Evolutionary conservation across 2,113 vertebrate species (phyloP).

Genomic region (Cyanoderma ruficeps): DNA sequence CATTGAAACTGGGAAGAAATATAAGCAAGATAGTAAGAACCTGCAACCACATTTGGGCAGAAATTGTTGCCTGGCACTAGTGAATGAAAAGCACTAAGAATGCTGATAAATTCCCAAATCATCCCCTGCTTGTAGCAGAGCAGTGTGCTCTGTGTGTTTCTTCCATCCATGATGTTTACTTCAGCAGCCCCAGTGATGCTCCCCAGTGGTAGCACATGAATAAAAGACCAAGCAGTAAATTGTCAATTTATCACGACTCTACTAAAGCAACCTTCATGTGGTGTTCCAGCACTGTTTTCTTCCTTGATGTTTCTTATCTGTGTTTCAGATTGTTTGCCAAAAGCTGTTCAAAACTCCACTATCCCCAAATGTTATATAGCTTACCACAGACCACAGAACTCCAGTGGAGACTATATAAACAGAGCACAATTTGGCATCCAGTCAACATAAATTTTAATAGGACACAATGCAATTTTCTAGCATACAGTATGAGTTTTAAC

Average conservation of each 20-base stretch:
- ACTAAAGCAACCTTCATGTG: conserved; percentile 11
- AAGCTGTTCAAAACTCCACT: conserved; percentile 31
- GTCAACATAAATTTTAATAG: not conserved
- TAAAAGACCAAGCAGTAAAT: conserved; percentile 52
- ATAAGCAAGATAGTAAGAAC: not conserved
- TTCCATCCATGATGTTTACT: not conserved
- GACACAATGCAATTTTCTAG: not conserved
- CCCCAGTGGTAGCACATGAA: not conserved
- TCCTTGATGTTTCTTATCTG: conserved; percentile 3
- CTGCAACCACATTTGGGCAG: not conserved
- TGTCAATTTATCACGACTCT: conserved; percentile 33
- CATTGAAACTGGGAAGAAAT: not conserved
- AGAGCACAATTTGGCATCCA: not conserved
- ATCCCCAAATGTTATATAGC: not conserved
- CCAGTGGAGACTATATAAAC: not conserved
- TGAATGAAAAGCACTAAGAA: not conserved
- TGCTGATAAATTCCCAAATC: not conserved
- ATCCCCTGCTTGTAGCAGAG: not conserved
- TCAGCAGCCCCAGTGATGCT: not conserved
- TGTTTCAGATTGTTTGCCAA: conserved; percentile 13
- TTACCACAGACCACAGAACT: not conserved
- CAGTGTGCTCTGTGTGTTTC: not conserved
- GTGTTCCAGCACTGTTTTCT: not conserved
- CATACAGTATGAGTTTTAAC: not conserved
- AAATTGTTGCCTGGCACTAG: not conserved